Conservation (phyloP, 1,140 invertebrate species). For the Musca vetustissima region DNA sequence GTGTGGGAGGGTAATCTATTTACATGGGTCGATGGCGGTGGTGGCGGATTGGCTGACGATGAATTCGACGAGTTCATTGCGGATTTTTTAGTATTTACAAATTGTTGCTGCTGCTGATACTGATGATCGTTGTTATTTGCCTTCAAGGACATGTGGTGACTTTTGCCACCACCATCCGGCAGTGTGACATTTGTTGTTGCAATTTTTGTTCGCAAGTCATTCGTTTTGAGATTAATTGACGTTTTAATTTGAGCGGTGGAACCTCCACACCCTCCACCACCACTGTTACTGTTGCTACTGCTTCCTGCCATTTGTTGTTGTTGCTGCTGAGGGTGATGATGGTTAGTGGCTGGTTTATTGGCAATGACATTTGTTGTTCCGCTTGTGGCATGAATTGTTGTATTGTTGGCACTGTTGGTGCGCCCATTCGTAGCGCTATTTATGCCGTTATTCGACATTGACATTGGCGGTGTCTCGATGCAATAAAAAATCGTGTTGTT, state of each 20-base stretch:
- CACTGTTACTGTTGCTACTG: conserved; percentile 19
- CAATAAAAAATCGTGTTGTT: too few species aligned
- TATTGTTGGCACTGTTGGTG: conserved; percentile 29
- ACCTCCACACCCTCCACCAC: conserved; percentile 6
- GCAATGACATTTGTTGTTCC: neutral
- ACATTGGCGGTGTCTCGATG: neutral
- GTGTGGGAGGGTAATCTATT: conserved; percentile 24
- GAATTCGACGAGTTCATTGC: too few species aligned
- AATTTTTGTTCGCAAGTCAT: neutral
- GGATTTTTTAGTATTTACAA: conserved; percentile 2
- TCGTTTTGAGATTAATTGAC: conserved; percentile 32
- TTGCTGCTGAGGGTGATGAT: too few species aligned
- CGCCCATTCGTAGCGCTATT: conserved; percentile 52
- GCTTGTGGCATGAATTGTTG: conserved; percentile 7
- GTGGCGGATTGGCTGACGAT: too few species aligned
- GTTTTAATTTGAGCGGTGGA: conserved; percentile 20
- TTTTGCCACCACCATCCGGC: conserved; percentile 32
- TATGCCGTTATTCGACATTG: conserved; percentile 38
- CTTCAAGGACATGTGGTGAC: conserved; percentile 5
- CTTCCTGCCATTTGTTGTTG: conserved; percentile 1
- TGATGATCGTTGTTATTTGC: conserved; percentile 42
- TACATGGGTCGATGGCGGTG: neutral
- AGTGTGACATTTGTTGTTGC: conserved; percentile 43
- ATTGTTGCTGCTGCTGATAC: conserved; percentile 18
- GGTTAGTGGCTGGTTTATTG: too few species aligned